Conservation (phyloP, 30 jellyfish, hydroid and myxozoan species). For the Cassiopea xamachana region DNA sequence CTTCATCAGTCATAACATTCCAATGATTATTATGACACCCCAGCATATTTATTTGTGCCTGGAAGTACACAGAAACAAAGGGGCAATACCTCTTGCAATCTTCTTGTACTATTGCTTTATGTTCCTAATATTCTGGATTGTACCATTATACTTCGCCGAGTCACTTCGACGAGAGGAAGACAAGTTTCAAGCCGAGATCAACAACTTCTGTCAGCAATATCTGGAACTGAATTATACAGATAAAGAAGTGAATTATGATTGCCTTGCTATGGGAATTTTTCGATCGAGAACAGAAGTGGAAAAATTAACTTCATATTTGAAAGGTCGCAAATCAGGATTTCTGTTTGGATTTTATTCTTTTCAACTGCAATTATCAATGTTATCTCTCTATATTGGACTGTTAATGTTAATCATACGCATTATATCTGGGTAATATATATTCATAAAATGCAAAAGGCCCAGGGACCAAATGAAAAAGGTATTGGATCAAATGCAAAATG, state of each 20-base stretch:
- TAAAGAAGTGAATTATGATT: background rate
- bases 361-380: slow-evolving; percentile 47
- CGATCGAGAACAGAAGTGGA: slow-evolving; percentile 38
- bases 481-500: too few species aligned
- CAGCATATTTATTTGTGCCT: slow-evolving; percentile 4
- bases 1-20: slow-evolving; percentile 31
- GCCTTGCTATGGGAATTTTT: background rate
- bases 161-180: slow-evolving; percentile 30
- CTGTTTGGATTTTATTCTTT: slow-evolving; percentile 53
- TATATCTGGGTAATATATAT: too few species aligned
- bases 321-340: slow-evolving; percentile 60
- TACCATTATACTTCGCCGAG: slow-evolving; percentile 53
- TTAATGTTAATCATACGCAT: slow-evolving; percentile 28
- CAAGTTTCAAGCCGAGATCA: slow-evolving; percentile 12
- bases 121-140: slow-evolving; percentile 13
- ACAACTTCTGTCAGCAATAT: slow-evolving; percentile 37
- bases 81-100: background rate
- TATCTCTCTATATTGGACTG: slow-evolving; percentile 50
- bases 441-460: too few species aligned
- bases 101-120: background rate
- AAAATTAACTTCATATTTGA: slow-evolving; percentile 42
- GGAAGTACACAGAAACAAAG: slow-evolving; percentile 4
- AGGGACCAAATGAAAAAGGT: too few species aligned
- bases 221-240: background rate
- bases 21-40: slow-evolving; percentile 33